A percentile compares a stretch with the other conserved stretches of the same genome.
phyloP scores from a whole-genome alignment of 2,888 invertebrate genomes.

The Acleris literana region DNA sequence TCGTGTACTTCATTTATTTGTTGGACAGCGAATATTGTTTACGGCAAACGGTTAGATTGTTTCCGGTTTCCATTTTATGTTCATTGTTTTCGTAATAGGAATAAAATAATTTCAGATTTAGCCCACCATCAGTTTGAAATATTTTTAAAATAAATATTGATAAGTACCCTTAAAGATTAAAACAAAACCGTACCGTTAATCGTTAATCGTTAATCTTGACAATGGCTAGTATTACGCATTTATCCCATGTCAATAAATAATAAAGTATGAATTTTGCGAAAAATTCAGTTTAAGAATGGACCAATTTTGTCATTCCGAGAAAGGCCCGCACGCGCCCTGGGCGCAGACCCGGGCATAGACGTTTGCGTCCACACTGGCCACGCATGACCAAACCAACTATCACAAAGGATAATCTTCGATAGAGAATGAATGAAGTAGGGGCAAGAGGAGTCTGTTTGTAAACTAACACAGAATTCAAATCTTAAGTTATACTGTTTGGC shows the following conservation, averaged over 20 bases:
- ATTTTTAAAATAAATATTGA: no score
- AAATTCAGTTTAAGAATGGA: slow-evolving; percentile 33
- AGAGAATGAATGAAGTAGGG: no score
- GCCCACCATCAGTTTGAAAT: no score
- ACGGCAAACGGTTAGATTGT: slow-evolving; percentile 54
- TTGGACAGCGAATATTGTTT: slow-evolving; percentile 70
- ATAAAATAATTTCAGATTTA: neutral
- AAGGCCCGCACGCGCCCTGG: slow-evolving; percentile 11
- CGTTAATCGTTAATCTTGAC: slow-evolving; percentile 17
- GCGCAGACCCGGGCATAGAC: neutral
- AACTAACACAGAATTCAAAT: no score
- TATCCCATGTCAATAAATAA: slow-evolving; percentile 23
- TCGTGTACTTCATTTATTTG: slow-evolving; percentile 78
- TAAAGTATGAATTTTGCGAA: slow-evolving; percentile 27
- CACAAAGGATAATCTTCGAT: neutral
- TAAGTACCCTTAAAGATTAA: neutral
- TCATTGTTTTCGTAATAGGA: neutral
- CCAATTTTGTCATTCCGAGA: slow-evolving; percentile 29
- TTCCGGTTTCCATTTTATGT: slow-evolving; percentile 59
- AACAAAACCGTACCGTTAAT: no score
- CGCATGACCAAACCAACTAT: neutral
- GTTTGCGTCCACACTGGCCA: neutral
- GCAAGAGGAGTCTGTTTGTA: no score
- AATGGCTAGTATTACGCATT: slow-evolving; percentile 17
- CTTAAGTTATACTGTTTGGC: no score